Evolutionary conservation across 2,113 vertebrate genomes (phyloP).

Genomic region (Daboia siamensis): DNA sequence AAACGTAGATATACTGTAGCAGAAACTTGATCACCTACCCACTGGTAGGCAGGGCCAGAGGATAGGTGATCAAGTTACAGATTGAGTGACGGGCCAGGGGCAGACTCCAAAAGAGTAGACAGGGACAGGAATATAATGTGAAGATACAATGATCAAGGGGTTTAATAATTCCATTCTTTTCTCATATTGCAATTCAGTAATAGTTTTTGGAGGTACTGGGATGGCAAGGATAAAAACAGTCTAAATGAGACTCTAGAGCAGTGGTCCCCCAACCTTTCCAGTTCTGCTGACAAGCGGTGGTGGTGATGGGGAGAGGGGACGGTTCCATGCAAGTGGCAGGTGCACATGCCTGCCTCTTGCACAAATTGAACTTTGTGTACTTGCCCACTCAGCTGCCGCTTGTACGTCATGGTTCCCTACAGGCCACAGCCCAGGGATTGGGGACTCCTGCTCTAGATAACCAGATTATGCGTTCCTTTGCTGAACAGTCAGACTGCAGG

Average conservation of each 20-base stretch:
- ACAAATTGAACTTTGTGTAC: too few species aligned
- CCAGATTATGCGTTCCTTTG: neutral
- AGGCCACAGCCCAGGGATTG: too few species aligned
- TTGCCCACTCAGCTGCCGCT: too few species aligned
- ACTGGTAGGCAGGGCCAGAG: neutral
- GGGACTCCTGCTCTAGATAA: neutral
- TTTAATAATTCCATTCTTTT: neutral
- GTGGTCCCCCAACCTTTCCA: too few species aligned
- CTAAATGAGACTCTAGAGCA: neutral
- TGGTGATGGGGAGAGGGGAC: too few species aligned
- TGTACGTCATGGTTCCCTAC: fast-evolving
- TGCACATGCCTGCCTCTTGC: too few species aligned
- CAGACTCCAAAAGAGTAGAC: neutral
- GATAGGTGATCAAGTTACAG: neutral
- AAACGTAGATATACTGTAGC: too few species aligned
- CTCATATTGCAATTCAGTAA: neutral
- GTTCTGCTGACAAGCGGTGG: too few species aligned
- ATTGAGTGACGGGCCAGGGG: neutral
- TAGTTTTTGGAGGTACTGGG: neutral
- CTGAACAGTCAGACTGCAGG: neutral
- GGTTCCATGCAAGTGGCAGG: too few species aligned
- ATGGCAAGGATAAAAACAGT: neutral
- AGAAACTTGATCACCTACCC: too few species aligned
- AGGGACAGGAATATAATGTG: neutral
- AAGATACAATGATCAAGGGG: neutral